Conservation (phyloP, 2,888 invertebrate genomes). For the Macrosiphum euphorbiae region DNA sequence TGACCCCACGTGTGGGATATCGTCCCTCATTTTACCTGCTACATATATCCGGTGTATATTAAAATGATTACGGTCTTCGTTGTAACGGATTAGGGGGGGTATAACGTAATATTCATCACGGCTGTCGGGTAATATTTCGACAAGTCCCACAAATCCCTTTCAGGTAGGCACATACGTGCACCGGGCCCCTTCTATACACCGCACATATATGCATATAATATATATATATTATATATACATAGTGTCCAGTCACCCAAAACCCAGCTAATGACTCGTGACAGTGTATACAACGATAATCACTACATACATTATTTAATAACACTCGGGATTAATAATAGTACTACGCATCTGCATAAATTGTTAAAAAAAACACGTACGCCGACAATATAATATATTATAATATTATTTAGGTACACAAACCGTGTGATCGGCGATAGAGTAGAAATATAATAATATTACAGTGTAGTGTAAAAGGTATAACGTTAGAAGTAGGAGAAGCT, state of each 20-base stretch:
- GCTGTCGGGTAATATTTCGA: conserved; percentile 61
- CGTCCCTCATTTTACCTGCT: conserved; percentile 36
- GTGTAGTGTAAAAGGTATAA: neutral
- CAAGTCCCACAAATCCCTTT: conserved; percentile 61
- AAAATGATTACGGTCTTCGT: conserved; percentile 55
- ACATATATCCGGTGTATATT: conserved; percentile 24
- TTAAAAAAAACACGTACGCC: conserved; percentile 18
- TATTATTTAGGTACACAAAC: neutral
- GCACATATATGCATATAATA: too few relatives aligned
- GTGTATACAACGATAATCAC: conserved; percentile 39
- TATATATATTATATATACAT: too few relatives aligned
- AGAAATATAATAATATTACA: neutral
- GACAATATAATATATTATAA: neutral
- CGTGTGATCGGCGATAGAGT: neutral
- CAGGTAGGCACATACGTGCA: conserved; percentile 33
- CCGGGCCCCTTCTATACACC: neutral
- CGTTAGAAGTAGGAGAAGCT: neutral
- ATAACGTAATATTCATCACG: conserved; percentile 8
- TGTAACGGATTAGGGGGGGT: neutral
- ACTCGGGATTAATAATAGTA: conserved; percentile 54
- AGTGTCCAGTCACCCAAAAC: conserved; percentile 52
- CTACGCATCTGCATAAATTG: conserved; percentile 29
- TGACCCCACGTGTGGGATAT: conserved; percentile 37
- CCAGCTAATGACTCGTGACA: conserved; percentile 62
- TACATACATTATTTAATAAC: conserved; percentile 57